Percentiles rank a stretch among this genome's conserved stretches.
Evolutionary conservation across 1,140 invertebrate genomes (phyloP).

Genomic region (Vanessa tameamea): DNA sequence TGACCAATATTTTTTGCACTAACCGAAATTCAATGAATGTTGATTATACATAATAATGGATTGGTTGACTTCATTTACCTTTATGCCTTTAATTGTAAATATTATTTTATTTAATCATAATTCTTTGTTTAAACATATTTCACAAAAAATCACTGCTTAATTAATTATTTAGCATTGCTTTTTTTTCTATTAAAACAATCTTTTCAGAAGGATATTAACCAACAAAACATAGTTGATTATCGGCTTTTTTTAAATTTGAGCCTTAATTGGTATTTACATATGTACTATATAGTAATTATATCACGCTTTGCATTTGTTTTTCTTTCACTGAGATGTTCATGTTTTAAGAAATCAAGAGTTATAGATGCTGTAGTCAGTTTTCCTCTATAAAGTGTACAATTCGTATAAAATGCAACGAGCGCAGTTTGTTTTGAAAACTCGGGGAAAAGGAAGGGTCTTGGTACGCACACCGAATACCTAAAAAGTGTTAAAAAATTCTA

Average conservation of each 20-base stretch:
- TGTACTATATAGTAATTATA: background rate
- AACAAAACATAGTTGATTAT: background rate
- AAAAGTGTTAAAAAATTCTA: conserved; percentile 63
- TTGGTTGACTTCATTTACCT: too few species aligned
- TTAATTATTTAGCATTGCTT: too few species aligned
- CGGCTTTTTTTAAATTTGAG: too few species aligned
- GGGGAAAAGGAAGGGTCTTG: conserved; percentile 56
- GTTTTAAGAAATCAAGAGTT: conserved; percentile 23
- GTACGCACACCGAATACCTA: conserved; percentile 64
- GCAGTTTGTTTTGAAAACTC: conserved; percentile 55
- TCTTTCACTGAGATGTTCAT: conserved; percentile 20
- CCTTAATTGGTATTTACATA: background rate
- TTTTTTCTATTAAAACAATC: too few species aligned
- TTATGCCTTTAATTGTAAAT: too few species aligned
- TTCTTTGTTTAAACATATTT: too few species aligned
- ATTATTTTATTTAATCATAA: too few species aligned
- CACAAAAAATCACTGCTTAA: too few species aligned
- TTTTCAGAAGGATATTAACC: background rate
- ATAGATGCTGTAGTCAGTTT: conserved; percentile 7
- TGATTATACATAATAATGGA: too few species aligned
- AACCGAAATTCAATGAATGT: too few species aligned
- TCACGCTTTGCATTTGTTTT: conserved; percentile 1
- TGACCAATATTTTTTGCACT: too few species aligned
- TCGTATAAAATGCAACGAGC: conserved; percentile 63
- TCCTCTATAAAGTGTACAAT: conserved; percentile 42